Base-by-base conservation (phyloP, 2,888 invertebrate genomes). In the Scaptomyza polygonia region DNA sequence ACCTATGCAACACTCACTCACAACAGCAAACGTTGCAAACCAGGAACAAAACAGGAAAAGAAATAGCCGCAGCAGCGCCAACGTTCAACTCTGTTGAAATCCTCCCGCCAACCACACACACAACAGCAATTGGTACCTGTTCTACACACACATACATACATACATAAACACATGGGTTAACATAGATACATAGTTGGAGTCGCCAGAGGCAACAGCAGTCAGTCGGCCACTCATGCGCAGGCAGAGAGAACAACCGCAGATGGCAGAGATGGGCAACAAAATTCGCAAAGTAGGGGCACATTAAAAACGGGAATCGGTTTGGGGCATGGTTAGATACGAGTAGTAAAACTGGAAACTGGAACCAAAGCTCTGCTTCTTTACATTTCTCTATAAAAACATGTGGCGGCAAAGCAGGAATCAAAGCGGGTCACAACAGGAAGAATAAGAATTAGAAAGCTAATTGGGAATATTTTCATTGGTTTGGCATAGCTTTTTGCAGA, bases 221-320 rank as follows among this genome's bases (percentile, higher is more conserved):
- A 76, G 67, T 56, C 77, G 66, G 77, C 65, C 66, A 76, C 76
- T 77, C 76, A 77, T 76, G 76, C 78, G 79, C 79, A 77, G 66
- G 64, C 75, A 67, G 51, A 47, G 45, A 47, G 53, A 68, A 72
- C 65, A 68, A 72, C 65, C 77, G 58, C 67, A 76, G 29, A 51
- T 68, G n/a, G n/a, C n/a, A 34, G 34, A 48, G 39, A 44, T 27
- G 16, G 29, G 21, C 3, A 34, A n/a, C 18, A 34, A n/a, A 34
- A 36, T 6, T 36, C 8, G 36, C 36, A 7, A 39, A 16, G 8
- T 7, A 8, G 36, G 3, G 36, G 36, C 7, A 9, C 30, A 36
- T 36, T 8, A 7, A 16, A 9, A 16, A 9, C 43, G 57, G 36
- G 48, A 62, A 59, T 59, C 52, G 56, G 51, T 36, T 14, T 36